These are phyloP conservation scores for Drosophila robusta DNA, from an alignment of 2,888 invertebrate species.

Conservation along the genomic window DNA sequence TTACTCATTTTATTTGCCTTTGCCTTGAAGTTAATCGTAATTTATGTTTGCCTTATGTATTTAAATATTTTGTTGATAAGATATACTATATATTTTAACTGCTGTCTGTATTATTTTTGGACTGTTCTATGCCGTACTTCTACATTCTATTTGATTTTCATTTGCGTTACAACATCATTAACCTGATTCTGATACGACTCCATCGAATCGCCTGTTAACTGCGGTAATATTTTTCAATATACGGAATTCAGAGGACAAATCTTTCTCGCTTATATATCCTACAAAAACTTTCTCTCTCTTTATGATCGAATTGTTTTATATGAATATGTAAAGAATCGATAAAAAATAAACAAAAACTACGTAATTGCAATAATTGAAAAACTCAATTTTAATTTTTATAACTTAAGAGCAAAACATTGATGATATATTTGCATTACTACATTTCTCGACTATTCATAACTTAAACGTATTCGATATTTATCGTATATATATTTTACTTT, in stretches of 20 bases:
- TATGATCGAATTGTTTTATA: not conserved
- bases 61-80: slow-evolving; percentile 19
- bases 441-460: slow-evolving; percentile 48
- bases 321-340: not conserved
- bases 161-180: slow-evolving; percentile 15
- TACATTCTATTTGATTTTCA: slow-evolving; percentile 35
- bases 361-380: slow-evolving; percentile 63
- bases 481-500: slow-evolving; percentile 41
- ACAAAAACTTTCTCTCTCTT: not conserved
- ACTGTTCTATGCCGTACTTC: slow-evolving; percentile 26
- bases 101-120: slow-evolving; percentile 6
- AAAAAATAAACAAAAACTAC: slow-evolving; percentile 32
- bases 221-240: slow-evolving; percentile 47
- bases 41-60: slow-evolving; percentile 16
- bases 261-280: not conserved
- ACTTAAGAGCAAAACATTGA: slow-evolving; percentile 64
- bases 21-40: slow-evolving; percentile 51
- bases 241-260: slow-evolving; percentile 43
- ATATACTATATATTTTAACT: slow-evolving; percentile 12
- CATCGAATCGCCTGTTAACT: slow-evolving; percentile 62
- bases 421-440: slow-evolving; percentile 57
- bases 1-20: slow-evolving; percentile 78
- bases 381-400: slow-evolving; percentile 69
- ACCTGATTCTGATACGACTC: slow-evolving; percentile 62
- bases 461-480: slow-evolving; percentile 35